Evolutionary conservation across 2,888 invertebrate genomes (phyloP).

Genomic region (Apocheima hispidaria): DNA sequence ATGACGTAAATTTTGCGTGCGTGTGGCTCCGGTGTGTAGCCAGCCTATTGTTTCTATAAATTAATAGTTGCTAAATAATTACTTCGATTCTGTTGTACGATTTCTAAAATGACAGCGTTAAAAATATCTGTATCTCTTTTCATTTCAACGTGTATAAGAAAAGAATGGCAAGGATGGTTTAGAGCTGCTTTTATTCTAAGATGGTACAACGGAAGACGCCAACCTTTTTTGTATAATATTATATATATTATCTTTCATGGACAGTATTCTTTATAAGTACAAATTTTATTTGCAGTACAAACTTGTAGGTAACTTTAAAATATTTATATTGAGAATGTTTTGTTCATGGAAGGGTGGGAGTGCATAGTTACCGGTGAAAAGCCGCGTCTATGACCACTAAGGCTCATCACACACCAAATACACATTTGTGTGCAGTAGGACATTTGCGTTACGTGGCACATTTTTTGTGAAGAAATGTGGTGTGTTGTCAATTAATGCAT

Average conservation of each 20-base stretch:
- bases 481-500: too few relatives aligned
- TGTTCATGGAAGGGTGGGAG: constrained; percentile 53
- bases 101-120: background rate
- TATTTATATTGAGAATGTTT: constrained; percentile 49
- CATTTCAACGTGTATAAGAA: background rate
- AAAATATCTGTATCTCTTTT: background rate
- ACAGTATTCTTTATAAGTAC: constrained; percentile 55
- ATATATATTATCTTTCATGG: constrained; percentile 31
- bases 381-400: constrained; percentile 6
- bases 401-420: too few relatives aligned
- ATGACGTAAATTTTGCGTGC: too few relatives aligned
- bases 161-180: background rate
- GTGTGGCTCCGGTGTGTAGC: too few relatives aligned
- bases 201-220: background rate
- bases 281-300: constrained; percentile 42
- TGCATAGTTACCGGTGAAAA: constrained; percentile 18
- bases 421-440: too few relatives aligned
- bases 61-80: background rate
- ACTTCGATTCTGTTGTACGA: background rate
- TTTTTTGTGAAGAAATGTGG: too few relatives aligned
- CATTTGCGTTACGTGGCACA: too few relatives aligned
- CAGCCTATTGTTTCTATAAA: too few relatives aligned
- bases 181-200: background rate
- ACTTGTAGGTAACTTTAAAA: constrained; percentile 35
- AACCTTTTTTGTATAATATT: constrained; percentile 7